Base-by-base conservation (phyloP, 2,797 vertebrate species). In the Hirundo rustica region DNA sequence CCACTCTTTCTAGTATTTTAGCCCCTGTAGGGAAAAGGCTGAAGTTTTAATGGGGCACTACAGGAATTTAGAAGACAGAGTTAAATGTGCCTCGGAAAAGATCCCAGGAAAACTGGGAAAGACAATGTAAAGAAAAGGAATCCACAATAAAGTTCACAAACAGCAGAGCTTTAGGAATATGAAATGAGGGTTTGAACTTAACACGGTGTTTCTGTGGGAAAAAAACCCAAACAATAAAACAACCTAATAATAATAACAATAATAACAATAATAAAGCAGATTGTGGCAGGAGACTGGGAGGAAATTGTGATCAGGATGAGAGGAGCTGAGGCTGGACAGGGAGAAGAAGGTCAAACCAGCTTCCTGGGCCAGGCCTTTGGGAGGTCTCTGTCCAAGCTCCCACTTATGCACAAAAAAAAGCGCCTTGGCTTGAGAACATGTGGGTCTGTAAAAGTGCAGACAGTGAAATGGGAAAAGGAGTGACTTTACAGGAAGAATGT, bases 171-270 rank as follows among this genome's bases (percentile, higher is more conserved):
- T 89, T 50, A 67, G 38, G 74, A 85, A 79, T 55, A 60, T 25
- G 14, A 90, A 94, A 70, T 47, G 13, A 50, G 14, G 2, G 9
- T 32, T 78, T 87, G 73, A 85, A 92, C 36, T 62, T 71, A 42
- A 67, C 8, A 11, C 2, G 5, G 15, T 11, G 2, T 34, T 88
- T 91, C 34, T 61, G 15, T 25, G 11, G 2, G 21, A 65, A 64
- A 44, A 48, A 21, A 42, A 12, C 13, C 16, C 9, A 26, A 36
- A 10, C 14, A 66, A 23, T 8, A 44, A 38, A 58, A 15, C 14
- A 30, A 48, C 14, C 14, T 13, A 47, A 11, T 16, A 53, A 58
- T 4, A 53, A n/a, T 0, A 38, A 16, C 2, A 62, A 11, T 0
- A 40, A 16, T 2, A 62, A 11, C 2, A 60, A 11, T 18, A 60